phyloP scores from a whole-genome alignment of 2,797 vertebrate species.

The Sarcophilus harrisii region DNA sequence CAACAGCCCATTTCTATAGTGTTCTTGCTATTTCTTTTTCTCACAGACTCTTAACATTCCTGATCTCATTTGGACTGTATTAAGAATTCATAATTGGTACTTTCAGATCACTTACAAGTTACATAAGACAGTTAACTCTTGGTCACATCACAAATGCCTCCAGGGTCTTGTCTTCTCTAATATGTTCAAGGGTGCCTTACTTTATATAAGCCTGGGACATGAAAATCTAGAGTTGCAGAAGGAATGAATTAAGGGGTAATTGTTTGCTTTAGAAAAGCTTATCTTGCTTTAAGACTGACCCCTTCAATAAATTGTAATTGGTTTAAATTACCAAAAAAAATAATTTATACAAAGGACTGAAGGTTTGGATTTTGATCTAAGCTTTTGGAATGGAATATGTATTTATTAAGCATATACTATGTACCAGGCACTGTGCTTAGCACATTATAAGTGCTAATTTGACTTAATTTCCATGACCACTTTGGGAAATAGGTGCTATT shows the following conservation, averaged over 20 bases:
- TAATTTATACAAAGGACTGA: background rate
- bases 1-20: background rate
- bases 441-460: background rate
- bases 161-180: background rate
- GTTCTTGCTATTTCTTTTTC: background rate
- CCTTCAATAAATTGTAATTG: background rate
- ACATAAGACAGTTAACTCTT: background rate
- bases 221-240: background rate
- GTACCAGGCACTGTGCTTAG: background rate
- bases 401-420: background rate
- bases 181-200: background rate
- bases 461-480: background rate
- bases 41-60: background rate
- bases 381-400: background rate
- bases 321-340: background rate
- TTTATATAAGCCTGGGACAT: background rate
- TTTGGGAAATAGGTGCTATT: background rate
- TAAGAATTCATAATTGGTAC: background rate
- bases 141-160: background rate
- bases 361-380: background rate
- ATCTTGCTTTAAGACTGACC: background rate
- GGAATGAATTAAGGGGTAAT: background rate
- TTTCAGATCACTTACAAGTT: background rate
- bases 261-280: background rate
- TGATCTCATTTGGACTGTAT: background rate